Conservation (phyloP, 2,888 invertebrate genomes). For the Rhingia rostrata region DNA sequence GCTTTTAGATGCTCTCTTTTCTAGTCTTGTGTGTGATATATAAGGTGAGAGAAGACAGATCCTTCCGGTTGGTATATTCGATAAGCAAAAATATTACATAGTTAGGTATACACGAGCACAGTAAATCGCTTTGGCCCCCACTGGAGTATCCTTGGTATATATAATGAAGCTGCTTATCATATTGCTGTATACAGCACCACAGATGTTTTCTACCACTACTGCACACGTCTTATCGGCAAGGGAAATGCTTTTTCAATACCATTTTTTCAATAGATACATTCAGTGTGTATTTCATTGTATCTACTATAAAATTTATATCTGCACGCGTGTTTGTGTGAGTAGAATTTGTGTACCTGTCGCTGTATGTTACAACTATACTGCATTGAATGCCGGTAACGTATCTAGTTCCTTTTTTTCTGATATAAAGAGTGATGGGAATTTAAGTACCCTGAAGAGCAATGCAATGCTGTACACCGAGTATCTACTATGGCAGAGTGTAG, state of each 20-base stretch:
- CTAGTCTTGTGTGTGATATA: constrained; percentile 22
- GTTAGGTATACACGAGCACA: background rate
- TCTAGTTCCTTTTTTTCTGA: constrained; percentile 11
- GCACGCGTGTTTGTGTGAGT: background rate
- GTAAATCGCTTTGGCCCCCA: constrained; percentile 22
- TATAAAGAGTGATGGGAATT: constrained; percentile 65
- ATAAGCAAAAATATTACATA: constrained; percentile 34
- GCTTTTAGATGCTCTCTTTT: background rate
- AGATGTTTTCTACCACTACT: constrained; percentile 53
- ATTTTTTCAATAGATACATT: constrained; percentile 4
- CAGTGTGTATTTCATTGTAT: background rate
- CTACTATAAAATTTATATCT: constrained; percentile 23
- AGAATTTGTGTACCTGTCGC: constrained; percentile 63
- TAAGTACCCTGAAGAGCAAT: constrained; percentile 60
- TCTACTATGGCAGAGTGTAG: background rate
- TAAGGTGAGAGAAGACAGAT: constrained; percentile 48
- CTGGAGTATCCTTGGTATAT: constrained; percentile 46
- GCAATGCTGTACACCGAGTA: constrained; percentile 9
- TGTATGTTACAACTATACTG: constrained; percentile 47
- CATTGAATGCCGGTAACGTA: constrained; percentile 38
- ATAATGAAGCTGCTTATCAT: constrained; percentile 71
- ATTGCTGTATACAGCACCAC: constrained; percentile 65
- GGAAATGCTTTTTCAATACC: constrained; percentile 66
- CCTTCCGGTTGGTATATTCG: constrained; percentile 29
- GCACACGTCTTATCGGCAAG: constrained; percentile 47